Evolutionary conservation across 2,113 vertebrate species (phyloP), one percentile per base, ranked within the genome.

Genomic region (Otis tarda): DNA sequence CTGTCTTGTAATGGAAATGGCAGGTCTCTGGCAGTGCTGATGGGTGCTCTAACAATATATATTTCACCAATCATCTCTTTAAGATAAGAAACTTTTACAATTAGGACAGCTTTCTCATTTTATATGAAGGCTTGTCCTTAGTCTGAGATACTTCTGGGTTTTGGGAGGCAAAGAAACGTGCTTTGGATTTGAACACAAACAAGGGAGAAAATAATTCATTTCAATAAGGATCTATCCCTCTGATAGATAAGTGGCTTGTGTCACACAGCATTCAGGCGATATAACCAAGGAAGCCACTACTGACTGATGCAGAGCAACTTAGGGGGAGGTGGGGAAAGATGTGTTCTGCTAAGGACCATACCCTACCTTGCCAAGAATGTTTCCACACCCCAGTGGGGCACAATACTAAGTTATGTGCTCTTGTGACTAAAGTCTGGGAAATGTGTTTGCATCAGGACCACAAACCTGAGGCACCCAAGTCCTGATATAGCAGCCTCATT

Each of bases 51-150:
- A 68, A 25, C 35, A 61, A 45, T 63, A 61, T 68, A 16, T 67
- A 73, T 91, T 89, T 89, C 37, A 73, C n/a, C 22, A 81, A 27
- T 77, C 59, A 81, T n/a, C 31, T 75, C 53, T 74, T 86, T 74
- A 81, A 81, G 59, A 74, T 69, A 87, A 91, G 50, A 65, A 76
- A 78, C 47, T 63, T 89, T 53, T n/a, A 87, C 45, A 79, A 61
- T 63, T 78, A 91, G 41, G 64, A 41, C 18, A 61, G 6, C 22
- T 31, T 65, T 89, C 39, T 67, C 25, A 33, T 87, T 73, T 83
- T 73, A 64, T 31, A 41, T 65, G 56, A 64, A 67, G 18, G 37
- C 41, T 77, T 89, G 19, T 21, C 19, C 60, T 86, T 75, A 20
- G 25, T 78, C 30, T 39, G 37, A 81, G 24, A 28, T 50, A 55